phyloP scores from a whole-genome alignment of 2,113 vertebrate species.

The Pollachius pollachius region DNA sequence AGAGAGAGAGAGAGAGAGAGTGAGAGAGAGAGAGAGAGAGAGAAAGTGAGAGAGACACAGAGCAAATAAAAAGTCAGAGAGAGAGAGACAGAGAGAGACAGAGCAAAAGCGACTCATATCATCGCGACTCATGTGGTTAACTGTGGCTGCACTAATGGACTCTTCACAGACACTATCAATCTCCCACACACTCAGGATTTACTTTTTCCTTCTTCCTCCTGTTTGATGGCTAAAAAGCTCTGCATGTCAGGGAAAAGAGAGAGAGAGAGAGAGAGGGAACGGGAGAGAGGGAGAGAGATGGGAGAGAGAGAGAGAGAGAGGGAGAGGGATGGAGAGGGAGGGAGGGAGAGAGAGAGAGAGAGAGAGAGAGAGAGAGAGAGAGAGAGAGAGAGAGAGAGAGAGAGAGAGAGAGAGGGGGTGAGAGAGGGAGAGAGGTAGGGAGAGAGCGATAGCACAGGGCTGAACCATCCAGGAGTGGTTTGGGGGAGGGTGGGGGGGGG shows the following conservation, averaged over 20 bases:
- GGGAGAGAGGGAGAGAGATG: background rate
- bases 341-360: conserved; percentile 24
- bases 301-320: conserved; percentile 11
- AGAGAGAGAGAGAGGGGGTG: conserved; percentile 25
- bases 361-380: conserved; percentile 25
- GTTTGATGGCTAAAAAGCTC: background rate
- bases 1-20: conserved; percentile 16
- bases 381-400: conserved; percentile 26
- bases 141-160: conserved; percentile 28
- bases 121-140: conserved; percentile 14
- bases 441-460: conserved; percentile 22
- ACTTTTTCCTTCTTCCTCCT: background rate
- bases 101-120: conserved; percentile 17
- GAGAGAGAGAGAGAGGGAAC: conserved; percentile 24
- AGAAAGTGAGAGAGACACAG: conserved; percentile 17
- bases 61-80: background rate
- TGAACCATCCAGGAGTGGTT: background rate
- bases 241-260: too few relatives aligned
- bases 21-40: conserved; percentile 3
- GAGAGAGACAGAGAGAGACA: background rate
- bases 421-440: background rate
- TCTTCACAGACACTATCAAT: conserved; percentile 3
- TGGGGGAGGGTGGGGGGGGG: background rate
- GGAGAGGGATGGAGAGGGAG: conserved; percentile 25
- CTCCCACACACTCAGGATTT: background rate